Evolutionary conservation across 2,888 invertebrate species (phyloP), one percentile per base, ranked within the genome.

Genomic region (Germaria angustata): DNA sequence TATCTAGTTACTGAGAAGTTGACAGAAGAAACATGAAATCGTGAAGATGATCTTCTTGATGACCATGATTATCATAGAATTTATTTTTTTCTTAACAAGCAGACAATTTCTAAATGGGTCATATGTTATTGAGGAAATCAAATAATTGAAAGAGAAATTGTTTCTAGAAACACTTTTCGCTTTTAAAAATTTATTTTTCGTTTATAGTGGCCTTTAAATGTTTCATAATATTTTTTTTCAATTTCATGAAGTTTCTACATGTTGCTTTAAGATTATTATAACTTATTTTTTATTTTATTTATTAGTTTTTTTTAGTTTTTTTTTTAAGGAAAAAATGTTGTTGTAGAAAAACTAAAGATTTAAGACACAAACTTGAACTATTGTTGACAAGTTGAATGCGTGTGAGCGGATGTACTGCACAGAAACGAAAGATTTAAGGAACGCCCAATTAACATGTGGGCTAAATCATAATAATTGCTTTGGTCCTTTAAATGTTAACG

Each of bases 121-220:
- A 77, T 22, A 32, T 57, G 46, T 20, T 75, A 36, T 55, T 46
- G 24, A 44, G 34, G 49, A 68, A 68, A 36, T 24, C 32, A 39
- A 68, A 34, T 77, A 61, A 69, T 77, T 61, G 61, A 77, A 77
- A 77, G 77, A 77, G 69, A 77, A 77, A 68, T 13, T 77, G 44
- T 34, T 61, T 20, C 1, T 20, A n/a, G 28, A 49, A 57, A 36
- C 15, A 20, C 2, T 24, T 53, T 77, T 77, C 44, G 53, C 51
- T 77, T 69, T 77, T 59, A 39, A 24, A 28, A n/a, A 6, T 41
- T 41, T 34, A 8, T 9, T 46, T 71, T 65, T 55, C 15, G 3
- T 7, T 36, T 59, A 13, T 34, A 28, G 28, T 49, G 17, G 17
- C n/a, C 36, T n/a, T 34, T 7, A 55, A 28, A 28, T 28, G n/a